phyloP scores from a whole-genome alignment of 1,140 invertebrate genomes.

The Thaumatotibia leucotreta region DNA sequence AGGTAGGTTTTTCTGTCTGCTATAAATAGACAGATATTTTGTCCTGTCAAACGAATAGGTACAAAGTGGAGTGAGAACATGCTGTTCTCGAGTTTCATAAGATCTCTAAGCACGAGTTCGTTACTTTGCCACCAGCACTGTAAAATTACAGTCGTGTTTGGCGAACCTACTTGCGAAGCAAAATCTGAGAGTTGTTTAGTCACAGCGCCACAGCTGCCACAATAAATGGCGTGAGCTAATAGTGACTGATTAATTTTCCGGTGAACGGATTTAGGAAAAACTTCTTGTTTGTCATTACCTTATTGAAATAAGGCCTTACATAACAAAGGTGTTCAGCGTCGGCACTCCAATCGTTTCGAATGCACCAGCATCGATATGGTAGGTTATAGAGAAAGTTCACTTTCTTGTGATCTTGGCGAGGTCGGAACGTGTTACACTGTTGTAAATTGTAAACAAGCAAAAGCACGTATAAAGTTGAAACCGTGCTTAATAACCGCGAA shows the following conservation, averaged over 20 bases:
- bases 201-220: too few species aligned
- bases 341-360: not conserved
- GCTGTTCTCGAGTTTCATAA: not conserved
- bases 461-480: not conserved
- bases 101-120: not conserved
- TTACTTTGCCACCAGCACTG: not conserved
- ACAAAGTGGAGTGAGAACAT: not conserved
- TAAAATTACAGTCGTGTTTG: slow-evolving; percentile 6
- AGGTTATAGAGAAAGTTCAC: slow-evolving; percentile 32
- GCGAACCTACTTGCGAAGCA: not conserved
- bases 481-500: not conserved
- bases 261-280: not conserved
- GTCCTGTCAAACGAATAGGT: too few species aligned
- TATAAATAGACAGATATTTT: too few species aligned
- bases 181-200: slow-evolving; percentile 1
- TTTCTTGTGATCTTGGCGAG: slow-evolving; percentile 30
- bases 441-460: slow-evolving; percentile 11
- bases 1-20: too few species aligned
- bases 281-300: not conserved
- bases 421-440: slow-evolving; percentile 22
- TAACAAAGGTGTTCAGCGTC: not conserved
- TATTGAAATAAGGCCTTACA: slow-evolving; percentile 4
- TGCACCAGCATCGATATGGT: slow-evolving; percentile 7
- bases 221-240: not conserved
- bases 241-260: slow-evolving; percentile 9